phyloP scores from a whole-genome alignment of 2,888 invertebrate genomes.

The Eupithecia insigniata region DNA sequence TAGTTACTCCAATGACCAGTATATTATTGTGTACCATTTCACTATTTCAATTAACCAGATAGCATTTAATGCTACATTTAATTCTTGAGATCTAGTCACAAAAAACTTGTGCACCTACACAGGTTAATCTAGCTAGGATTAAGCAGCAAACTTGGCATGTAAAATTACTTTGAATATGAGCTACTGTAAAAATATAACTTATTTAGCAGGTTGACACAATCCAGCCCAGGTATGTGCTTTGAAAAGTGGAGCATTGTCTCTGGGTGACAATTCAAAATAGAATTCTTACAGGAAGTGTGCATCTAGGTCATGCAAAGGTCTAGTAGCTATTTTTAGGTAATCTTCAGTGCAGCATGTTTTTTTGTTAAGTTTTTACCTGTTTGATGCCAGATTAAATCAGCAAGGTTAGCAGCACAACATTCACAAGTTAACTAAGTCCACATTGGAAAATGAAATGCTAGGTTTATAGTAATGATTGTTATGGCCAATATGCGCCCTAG shows the following conservation, averaged over 20 bases:
- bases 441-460: conserved; percentile 30
- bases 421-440: conserved; percentile 48
- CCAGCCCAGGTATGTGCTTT: conserved; percentile 29
- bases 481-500: conserved; percentile 63
- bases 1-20: background rate
- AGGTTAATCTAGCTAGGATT: background rate
- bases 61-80: background rate
- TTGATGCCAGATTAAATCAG: conserved; percentile 24
- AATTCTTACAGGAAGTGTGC: conserved; percentile 69
- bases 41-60: background rate
- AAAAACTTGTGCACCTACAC: background rate
- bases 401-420: conserved; percentile 38
- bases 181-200: background rate
- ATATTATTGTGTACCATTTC: background rate
- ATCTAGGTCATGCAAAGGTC: conserved; percentile 75
- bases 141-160: background rate
- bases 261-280: conserved; percentile 71
- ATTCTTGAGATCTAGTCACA: background rate
- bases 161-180: background rate
- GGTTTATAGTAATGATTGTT: conserved; percentile 55
- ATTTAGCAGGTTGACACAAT: background rate
- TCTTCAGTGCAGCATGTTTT: conserved; percentile 21
- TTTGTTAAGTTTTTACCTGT: conserved; percentile 23
- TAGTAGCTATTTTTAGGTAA: conserved; percentile 58
- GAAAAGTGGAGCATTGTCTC: conserved; percentile 63